Evolutionary conservation across 2,888 invertebrate genomes (phyloP).

Genomic region (Orthosia gracilis): DNA sequence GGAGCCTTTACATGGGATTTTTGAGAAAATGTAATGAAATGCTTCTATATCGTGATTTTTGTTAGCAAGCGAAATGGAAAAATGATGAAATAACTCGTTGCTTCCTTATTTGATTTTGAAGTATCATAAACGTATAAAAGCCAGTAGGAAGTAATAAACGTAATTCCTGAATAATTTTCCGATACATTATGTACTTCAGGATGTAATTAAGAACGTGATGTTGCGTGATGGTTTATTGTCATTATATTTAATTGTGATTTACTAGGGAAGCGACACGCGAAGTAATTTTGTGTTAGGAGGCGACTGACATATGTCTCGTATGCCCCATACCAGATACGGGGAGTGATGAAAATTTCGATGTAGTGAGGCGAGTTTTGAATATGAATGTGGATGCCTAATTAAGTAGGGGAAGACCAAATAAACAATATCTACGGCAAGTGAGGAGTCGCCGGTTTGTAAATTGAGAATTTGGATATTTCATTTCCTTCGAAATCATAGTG

Average conservation of each 20-base stretch:
- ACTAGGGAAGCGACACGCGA: background rate
- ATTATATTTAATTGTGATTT: slow-evolving; percentile 26
- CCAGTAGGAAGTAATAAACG: slow-evolving; percentile 16
- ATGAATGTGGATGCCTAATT: too few species aligned
- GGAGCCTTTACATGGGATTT: background rate
- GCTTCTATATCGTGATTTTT: slow-evolving; percentile 1
- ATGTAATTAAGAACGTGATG: slow-evolving; percentile 22
- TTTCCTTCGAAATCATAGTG: too few species aligned
- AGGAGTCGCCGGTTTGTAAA: too few species aligned
- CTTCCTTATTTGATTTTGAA: background rate
- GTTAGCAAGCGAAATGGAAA: background rate
- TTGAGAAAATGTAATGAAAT: background rate
- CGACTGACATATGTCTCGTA: too few species aligned
- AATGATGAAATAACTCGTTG: background rate
- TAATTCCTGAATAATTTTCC: background rate
- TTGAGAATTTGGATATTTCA: too few species aligned
- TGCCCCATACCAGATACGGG: too few species aligned
- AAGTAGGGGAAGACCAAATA: too few species aligned
- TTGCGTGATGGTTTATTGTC: slow-evolving; percentile 24
- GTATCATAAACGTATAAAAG: background rate
- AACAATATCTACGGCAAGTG: too few species aligned
- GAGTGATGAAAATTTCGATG: too few species aligned
- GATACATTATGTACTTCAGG: background rate
- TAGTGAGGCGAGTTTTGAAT: too few species aligned
- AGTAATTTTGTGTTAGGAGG: background rate